Evolutionary conservation across 2,888 invertebrate species (phyloP).

Genomic region (Acrobasis consociella): DNA sequence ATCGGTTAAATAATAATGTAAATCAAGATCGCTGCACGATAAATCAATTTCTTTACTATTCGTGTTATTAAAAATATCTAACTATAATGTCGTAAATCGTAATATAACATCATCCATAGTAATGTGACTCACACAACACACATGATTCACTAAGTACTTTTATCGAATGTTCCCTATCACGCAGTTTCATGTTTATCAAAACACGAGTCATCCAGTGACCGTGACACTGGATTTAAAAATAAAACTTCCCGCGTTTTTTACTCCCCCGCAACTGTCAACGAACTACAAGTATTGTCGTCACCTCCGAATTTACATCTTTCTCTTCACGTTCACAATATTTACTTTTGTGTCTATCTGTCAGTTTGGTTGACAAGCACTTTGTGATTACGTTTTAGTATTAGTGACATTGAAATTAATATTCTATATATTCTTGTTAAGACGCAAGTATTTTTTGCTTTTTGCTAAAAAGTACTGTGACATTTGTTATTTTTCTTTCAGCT

Average conservation of each 20-base stretch:
- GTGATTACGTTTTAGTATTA: constrained; percentile 12
- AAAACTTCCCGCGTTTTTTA: constrained; percentile 20
- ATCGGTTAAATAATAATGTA: no score
- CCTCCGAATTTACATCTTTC: not conserved
- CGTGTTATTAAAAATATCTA: no score
- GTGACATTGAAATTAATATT: constrained; percentile 9
- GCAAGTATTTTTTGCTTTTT: not conserved
- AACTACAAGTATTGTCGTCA: constrained; percentile 15
- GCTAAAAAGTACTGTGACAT: not conserved
- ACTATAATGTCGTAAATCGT: no score
- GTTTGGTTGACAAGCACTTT: constrained; percentile 18
- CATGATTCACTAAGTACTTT: no score
- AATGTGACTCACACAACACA: no score
- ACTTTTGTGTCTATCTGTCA: constrained; percentile 16
- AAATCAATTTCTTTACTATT: no score
- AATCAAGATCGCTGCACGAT: no score
- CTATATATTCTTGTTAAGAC: not conserved
- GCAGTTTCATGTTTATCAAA: not conserved
- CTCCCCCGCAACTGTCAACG: constrained; percentile 10
- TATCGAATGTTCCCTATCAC: not conserved
- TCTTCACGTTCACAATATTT: constrained; percentile 1
- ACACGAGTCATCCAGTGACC: constrained; percentile 1
- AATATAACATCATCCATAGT: no score
- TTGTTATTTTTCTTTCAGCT: not conserved
- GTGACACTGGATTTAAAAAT: constrained; percentile 22